These are phyloP conservation scores for Perca fluviatilis DNA, from an alignment of 2,113 vertebrate species.

Conservation along the genomic window DNA sequence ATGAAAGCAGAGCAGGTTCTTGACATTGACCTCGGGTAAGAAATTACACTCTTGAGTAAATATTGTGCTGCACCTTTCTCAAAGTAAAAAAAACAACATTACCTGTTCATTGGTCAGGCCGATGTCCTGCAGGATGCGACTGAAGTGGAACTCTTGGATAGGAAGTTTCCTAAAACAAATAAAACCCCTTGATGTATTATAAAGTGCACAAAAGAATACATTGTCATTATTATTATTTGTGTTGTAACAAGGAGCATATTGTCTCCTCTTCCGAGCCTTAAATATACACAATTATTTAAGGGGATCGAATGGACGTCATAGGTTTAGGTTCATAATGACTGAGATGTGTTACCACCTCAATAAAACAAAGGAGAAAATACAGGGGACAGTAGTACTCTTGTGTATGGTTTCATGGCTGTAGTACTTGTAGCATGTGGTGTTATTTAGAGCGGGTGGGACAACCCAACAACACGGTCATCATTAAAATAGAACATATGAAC, in stretches of 20 bases:
- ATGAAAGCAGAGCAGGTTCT: not conserved
- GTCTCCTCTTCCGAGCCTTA: not conserved
- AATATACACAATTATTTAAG: no score
- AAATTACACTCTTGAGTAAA: not conserved
- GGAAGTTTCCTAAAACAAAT: slow-evolving; percentile 89
- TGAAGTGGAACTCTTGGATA: slow-evolving; percentile 96
- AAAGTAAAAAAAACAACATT: not conserved
- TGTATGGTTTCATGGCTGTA: not conserved
- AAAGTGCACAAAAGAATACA: not conserved
- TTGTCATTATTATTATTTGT: not conserved
- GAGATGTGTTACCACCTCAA: not conserved
- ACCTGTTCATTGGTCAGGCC: slow-evolving; percentile 90
- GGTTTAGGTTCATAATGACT: not conserved
- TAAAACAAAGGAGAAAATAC: not conserved
- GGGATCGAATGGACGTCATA: not conserved
- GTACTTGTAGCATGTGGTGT: not conserved
- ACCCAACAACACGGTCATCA: not conserved
- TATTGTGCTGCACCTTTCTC: not conserved
- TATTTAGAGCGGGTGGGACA: not conserved
- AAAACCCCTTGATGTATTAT: not conserved
- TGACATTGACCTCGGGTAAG: not conserved
- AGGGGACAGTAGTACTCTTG: not conserved
- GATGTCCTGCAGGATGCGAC: slow-evolving; percentile 90
- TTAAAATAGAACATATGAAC: not conserved
- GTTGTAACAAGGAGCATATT: not conserved